phyloP scores from a whole-genome alignment of 2,888 invertebrate genomes.

The Tenthredo amoena region DNA sequence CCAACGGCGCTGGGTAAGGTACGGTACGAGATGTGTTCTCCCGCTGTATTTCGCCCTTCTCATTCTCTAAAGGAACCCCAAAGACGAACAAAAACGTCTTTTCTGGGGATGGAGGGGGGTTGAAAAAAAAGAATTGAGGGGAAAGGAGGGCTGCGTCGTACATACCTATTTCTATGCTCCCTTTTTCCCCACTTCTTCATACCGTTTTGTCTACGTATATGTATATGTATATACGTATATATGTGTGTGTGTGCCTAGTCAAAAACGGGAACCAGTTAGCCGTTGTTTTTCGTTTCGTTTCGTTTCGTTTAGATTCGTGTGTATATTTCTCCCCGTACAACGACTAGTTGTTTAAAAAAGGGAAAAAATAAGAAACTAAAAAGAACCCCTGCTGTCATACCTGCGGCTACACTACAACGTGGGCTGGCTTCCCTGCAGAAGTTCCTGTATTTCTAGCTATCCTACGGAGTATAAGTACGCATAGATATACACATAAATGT shows the following conservation, averaged over 20 bases:
- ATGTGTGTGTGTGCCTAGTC: background rate
- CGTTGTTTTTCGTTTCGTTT: background rate
- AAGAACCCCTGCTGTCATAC: conserved; percentile 17
- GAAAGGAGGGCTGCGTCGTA: background rate
- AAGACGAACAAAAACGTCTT: conserved; percentile 68
- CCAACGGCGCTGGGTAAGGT: conserved; percentile 37
- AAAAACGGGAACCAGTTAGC: conserved; percentile 62
- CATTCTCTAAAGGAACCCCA: conserved; percentile 37
- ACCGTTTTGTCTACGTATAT: background rate
- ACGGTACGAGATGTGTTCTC: background rate
- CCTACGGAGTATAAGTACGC: background rate
- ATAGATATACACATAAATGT: background rate
- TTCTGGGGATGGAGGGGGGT: conserved; percentile 58
- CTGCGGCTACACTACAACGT: background rate
- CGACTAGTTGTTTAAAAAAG: background rate
- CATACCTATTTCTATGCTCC: background rate
- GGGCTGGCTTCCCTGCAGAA: background rate
- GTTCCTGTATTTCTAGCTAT: background rate
- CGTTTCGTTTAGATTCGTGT: background rate
- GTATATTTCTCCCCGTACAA: background rate
- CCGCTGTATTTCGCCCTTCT: conserved; percentile 38
- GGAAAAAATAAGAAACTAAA: background rate
- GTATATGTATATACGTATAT: background rate
- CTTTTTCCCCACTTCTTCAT: background rate
- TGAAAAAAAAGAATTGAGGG: background rate